Base-by-base conservation (phyloP, 2,797 vertebrate species). In the Sebastes aleutianus region DNA sequence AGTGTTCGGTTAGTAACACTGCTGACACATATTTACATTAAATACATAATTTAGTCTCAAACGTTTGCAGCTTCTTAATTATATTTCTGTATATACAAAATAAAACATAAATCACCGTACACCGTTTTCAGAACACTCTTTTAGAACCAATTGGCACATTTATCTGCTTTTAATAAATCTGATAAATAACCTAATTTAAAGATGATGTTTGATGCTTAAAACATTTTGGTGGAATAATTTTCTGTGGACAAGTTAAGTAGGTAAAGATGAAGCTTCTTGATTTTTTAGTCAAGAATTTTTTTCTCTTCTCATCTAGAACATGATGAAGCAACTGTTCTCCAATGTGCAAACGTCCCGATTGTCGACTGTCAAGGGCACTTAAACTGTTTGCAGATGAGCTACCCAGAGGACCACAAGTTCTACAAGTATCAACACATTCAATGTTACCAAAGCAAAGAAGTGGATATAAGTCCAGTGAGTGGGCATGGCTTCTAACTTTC, bases 241-340 rank as follows among this genome's bases (percentile, higher is more conserved):
- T 36, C 20, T n/a, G 2, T 36, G 1, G 3, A 16, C 3, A n/a
- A 11, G 4, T 20, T 32, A 31, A 62, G 9, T 20, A 20, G 16
- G 1, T 12, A 11, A 62, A 1, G 27, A 39, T 39, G 36, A 39
- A 39, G 36, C 13, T 39, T 39, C 5, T 39, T 39, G 0, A 36
- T 39, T 39, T 14, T 13, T 0, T 61, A 20, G 8, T 20, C 4
- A 7, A 36, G 2, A 34, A 36, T 16, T 47, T 18, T 47, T 4
- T 70, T 7, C 31, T 39, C 0, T 58, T 58, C 0, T n/a, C 6
- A 70, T 70, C 14, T 6, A 71, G 54, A 0, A 16, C 1, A 0
- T 5, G 3, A 0, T 5, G 0, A 0, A 26, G 32, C 3, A 32
- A 0, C 1, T 32, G 8, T 0, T n/a, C 62, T 66, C 50, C 31